Percentiles rank a stretch among this genome's conserved stretches.
Conservation (phyloP, 2,888 invertebrate genomes). For the Macaria liturata region DNA sequence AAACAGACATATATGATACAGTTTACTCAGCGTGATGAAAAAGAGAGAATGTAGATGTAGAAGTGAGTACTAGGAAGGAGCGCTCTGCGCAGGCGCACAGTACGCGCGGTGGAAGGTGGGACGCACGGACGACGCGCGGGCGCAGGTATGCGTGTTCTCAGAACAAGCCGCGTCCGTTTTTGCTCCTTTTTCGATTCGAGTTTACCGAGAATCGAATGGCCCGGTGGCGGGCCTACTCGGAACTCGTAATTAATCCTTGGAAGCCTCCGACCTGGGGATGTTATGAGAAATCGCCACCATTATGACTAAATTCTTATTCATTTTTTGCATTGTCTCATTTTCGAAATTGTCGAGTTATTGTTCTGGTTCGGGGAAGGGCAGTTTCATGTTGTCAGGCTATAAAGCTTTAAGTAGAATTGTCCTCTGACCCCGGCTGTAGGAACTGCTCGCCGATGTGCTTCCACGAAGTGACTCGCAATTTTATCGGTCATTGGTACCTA, state of each 20-base stretch:
- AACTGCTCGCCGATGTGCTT: slow-evolving; percentile 46
- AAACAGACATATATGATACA: slow-evolving; percentile 19
- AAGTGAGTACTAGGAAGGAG: slow-evolving; percentile 64
- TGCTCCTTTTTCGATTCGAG: slow-evolving; percentile 82
- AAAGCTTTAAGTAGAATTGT: slow-evolving; percentile 53
- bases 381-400: slow-evolving; percentile 45
- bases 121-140: slow-evolving; percentile 54
- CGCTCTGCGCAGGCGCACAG: slow-evolving; percentile 27
- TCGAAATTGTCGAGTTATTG: slow-evolving; percentile 68
- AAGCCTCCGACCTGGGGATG: slow-evolving; percentile 79
- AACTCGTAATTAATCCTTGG: slow-evolving; percentile 83
- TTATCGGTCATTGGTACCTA: slow-evolving; percentile 31
- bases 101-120: slow-evolving; percentile 38
- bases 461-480: slow-evolving; percentile 39
- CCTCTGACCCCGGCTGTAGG: slow-evolving; percentile 56
- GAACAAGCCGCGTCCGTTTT: slow-evolving; percentile 76
- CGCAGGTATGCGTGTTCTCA: slow-evolving; percentile 80
- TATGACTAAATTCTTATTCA: slow-evolving; percentile 65
- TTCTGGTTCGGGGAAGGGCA: slow-evolving; percentile 56
- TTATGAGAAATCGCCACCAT: slow-evolving; percentile 76
- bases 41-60: slow-evolving; percentile 46
- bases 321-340: slow-evolving; percentile 73
- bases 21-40: slow-evolving; percentile 37
- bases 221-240: slow-evolving; percentile 81
- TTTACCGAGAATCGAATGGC: slow-evolving; percentile 80